A percentile compares a stretch with the other conserved stretches of the same genome.
phyloP scores from a whole-genome alignment of 2,113 vertebrate genomes.

The Anguilla rostrata region DNA sequence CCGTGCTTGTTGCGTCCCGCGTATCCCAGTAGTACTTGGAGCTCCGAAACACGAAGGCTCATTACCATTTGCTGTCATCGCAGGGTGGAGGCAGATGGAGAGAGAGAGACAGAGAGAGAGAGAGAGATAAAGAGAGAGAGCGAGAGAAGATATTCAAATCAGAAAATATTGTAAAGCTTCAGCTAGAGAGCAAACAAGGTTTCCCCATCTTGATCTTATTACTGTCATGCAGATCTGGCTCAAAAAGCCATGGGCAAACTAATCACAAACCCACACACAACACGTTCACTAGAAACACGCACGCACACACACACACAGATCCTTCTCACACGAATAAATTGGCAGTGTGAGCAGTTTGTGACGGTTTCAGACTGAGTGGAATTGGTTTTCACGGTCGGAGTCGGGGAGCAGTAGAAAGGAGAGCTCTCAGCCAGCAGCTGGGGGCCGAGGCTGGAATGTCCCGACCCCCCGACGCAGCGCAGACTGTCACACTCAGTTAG shows the following conservation, averaged over 20 bases:
- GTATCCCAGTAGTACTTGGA: slow-evolving; percentile 97
- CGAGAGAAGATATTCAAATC: background rate
- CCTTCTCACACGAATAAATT: background rate
- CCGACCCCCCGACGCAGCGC: background rate
- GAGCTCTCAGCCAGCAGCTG: background rate
- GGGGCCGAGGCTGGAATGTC: background rate
- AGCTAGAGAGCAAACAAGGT: background rate
- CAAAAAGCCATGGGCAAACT: background rate
- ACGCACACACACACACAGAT: background rate
- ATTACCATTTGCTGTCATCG: slow-evolving; percentile 96
- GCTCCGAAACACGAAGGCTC: slow-evolving; percentile 98
- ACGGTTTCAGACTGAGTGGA: background rate
- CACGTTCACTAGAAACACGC: background rate
- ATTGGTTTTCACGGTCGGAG: background rate
- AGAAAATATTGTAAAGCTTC: background rate
- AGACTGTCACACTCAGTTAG: background rate
- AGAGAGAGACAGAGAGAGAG: slow-evolving; percentile 13
- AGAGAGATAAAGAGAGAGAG: background rate
- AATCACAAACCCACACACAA: background rate
- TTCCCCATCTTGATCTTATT: background rate
- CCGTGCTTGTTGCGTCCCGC: slow-evolving; percentile 98
- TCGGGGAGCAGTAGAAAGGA: background rate
- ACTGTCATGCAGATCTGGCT: background rate
- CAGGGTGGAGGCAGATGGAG: background rate
- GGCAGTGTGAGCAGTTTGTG: background rate